Percentiles rank a stretch among this genome's conserved stretches.
Evolutionary conservation across 2,888 invertebrate genomes (phyloP).

Genomic region (Drosophila incognita): DNA sequence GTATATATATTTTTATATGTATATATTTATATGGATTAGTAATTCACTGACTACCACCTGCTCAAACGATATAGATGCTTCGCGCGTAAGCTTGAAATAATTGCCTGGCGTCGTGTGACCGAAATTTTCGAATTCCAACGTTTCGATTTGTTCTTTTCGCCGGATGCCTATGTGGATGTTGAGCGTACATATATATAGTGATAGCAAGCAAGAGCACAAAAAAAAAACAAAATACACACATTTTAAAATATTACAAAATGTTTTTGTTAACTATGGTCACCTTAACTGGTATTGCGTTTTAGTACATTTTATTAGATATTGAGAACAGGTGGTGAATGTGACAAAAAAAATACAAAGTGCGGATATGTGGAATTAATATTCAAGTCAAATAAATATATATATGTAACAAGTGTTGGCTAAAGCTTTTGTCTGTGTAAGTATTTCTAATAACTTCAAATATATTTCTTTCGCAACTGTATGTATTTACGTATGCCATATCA

Average conservation of each 20-base stretch:
- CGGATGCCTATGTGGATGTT: slow-evolving; percentile 88
- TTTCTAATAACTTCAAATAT: not conserved
- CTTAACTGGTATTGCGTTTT: slow-evolving; percentile 57
- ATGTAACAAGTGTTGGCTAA: slow-evolving; percentile 20
- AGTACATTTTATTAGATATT: slow-evolving; percentile 40
- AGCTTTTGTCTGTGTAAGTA: slow-evolving; percentile 11
- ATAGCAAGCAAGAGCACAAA: slow-evolving; percentile 30
- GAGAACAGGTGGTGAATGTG: slow-evolving; percentile 35
- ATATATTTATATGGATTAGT: slow-evolving; percentile 27
- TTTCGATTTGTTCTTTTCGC: slow-evolving; percentile 89
- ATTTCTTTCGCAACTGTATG: not conserved
- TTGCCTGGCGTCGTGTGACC: slow-evolving; percentile 95
- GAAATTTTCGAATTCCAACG: slow-evolving; percentile 93
- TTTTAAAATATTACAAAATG: slow-evolving; percentile 39
- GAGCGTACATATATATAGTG: slow-evolving; percentile 72
- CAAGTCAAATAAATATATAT: slow-evolving; percentile 7
- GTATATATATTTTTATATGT: slow-evolving; percentile 1
- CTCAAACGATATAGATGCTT: slow-evolving; percentile 96
- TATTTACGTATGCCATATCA: not conserved
- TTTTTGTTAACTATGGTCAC: slow-evolving; percentile 38
- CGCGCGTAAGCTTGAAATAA: slow-evolving; percentile 97
- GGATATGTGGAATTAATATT: slow-evolving; percentile 6
- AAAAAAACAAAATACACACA: slow-evolving; percentile 7
- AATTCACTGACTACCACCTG: slow-evolving; percentile 87
- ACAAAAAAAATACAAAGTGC: slow-evolving; percentile 26